Evolutionary conservation across 2,888 invertebrate genomes (phyloP).

Genomic region (Drosophila macrothrix): DNA sequence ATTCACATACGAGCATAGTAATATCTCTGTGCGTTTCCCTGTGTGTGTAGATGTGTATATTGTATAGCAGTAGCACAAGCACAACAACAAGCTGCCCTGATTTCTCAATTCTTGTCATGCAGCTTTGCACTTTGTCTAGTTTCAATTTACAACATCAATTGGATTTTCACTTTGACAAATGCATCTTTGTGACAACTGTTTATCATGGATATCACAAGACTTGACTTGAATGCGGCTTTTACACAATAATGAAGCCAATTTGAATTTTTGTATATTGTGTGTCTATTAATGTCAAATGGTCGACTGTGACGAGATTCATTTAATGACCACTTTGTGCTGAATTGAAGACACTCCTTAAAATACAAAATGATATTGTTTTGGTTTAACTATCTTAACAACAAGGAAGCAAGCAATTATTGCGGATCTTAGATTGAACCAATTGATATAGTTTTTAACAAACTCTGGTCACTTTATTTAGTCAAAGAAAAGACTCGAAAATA

Average conservation of each 20-base stretch:
- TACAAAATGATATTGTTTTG: neutral
- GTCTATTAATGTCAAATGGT: neutral
- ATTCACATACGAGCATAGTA: conserved; percentile 40
- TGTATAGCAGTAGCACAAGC: conserved; percentile 55
- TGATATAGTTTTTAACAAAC: neutral
- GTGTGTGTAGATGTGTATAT: conserved; percentile 56
- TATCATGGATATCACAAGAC: conserved; percentile 5
- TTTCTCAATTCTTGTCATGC: conserved; percentile 16
- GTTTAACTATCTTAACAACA: neutral
- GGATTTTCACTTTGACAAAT: conserved; percentile 58
- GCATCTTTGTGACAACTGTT: conserved; percentile 26
- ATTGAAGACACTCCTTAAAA: neutral
- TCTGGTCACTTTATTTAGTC: neutral
- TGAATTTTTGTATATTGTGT: neutral
- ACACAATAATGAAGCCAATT: conserved; percentile 29
- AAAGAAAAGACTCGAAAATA: neutral
- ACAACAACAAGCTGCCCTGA: conserved; percentile 6
- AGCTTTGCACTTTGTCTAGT: conserved; percentile 76
- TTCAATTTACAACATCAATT: conserved; percentile 77
- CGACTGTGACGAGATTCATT: neutral
- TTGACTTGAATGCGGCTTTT: neutral
- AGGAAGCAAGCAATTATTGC: neutral
- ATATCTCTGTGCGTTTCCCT: conserved; percentile 11
- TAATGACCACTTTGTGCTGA: neutral
- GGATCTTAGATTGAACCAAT: too few relatives aligned